Percentiles rank a stretch among this genome's conserved stretches.
These are phyloP conservation scores for Diorhabda sublineata DNA, from an alignment of 1,140 invertebrate genomes.

Conservation along the genomic window DNA sequence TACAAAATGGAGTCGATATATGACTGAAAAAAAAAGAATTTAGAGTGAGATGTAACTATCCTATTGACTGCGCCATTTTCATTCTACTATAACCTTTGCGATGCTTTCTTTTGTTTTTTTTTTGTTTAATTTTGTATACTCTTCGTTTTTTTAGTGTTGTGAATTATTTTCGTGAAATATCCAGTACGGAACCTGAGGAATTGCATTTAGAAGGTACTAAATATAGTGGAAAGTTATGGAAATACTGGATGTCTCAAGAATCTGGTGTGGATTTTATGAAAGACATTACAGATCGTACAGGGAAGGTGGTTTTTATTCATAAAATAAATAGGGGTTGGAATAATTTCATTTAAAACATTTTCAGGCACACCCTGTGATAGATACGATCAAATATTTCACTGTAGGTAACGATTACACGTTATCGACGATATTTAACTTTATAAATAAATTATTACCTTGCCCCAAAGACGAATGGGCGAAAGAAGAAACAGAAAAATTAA, in stretches of 20 bases:
- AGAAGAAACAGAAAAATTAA: conserved; percentile 55
- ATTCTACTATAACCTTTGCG: no score
- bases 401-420: conserved; percentile 59
- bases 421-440: conserved; percentile 62
- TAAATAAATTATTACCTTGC: conserved; percentile 60
- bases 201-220: conserved; percentile 57
- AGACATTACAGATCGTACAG: conserved; percentile 59
- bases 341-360: conserved; percentile 1
- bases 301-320: conserved; percentile 37
- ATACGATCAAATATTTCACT: conserved; percentile 57
- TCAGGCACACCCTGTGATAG: conserved; percentile 49
- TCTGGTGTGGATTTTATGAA: conserved; percentile 55
- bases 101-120: no score
- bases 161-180: conserved; percentile 31
- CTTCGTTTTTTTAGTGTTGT: conserved; percentile 28
- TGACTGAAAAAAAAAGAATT: no score
- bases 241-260: conserved; percentile 71
- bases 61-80: no score
- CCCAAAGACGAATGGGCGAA: conserved; percentile 61
- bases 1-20: no score
- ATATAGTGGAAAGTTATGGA: conserved; percentile 65
- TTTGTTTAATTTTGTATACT: no score
- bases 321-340: not conserved
- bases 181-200: conserved; percentile 38
- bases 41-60: no score